phyloP scores from a whole-genome alignment of 2,113 vertebrate species.

The Silurus meridionalis region DNA sequence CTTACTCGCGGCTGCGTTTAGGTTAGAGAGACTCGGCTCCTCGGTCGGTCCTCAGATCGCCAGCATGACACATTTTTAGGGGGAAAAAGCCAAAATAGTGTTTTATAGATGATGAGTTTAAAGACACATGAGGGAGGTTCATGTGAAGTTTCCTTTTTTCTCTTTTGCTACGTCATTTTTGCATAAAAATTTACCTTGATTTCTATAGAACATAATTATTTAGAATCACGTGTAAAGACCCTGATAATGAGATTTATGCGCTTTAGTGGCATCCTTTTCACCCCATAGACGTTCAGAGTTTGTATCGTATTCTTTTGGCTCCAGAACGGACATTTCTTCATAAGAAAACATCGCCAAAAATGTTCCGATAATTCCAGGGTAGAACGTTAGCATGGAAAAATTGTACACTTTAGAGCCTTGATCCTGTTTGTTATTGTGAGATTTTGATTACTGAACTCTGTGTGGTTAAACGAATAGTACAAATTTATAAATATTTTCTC shows the following conservation, averaged over 20 bases:
- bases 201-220: neutral
- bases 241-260: neutral
- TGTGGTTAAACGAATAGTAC: too few relatives aligned
- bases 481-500: too few relatives aligned
- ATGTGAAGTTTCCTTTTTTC: neutral
- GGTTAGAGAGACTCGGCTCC: neutral
- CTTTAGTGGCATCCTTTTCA: neutral
- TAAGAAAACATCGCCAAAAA: too few relatives aligned
- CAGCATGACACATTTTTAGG: neutral
- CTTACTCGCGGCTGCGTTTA: neutral
- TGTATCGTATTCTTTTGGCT: too few relatives aligned
- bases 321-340: too few relatives aligned
- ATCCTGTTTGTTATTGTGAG: too few relatives aligned
- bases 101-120: neutral
- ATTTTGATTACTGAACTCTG: too few relatives aligned
- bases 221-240: neutral
- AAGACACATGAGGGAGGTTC: neutral
- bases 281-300: neutral
- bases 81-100: constrained; percentile 39
- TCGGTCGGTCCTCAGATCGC: neutral
- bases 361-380: too few relatives aligned
- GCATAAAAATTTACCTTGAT: neutral
- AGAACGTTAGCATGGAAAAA: too few relatives aligned
- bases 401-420: too few relatives aligned
- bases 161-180: neutral